Base-by-base conservation (phyloP, 2,113 vertebrate genomes). In the Sula dactylatra region DNA sequence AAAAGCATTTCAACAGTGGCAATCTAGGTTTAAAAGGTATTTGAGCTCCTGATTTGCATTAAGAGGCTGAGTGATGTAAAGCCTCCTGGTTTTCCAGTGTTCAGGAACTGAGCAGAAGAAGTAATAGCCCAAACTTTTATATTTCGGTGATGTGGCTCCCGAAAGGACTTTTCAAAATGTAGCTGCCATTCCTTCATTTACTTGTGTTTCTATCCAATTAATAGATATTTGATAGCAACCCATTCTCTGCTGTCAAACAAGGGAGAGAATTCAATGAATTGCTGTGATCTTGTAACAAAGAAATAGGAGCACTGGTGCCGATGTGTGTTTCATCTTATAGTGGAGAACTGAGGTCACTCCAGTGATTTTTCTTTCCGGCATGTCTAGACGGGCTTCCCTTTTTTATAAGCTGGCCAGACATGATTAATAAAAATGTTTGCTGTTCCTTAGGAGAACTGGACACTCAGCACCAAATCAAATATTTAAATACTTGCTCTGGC, bases 341-440 rank as follows among this genome's bases (percentile, higher is more conserved):
- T 55, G 72, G 50, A 93, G 95, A 90, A 93, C 49, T 70, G 88
- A 97, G 89, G 76, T 86, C 91, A 82, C 90, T 62, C 13, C 67
- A 95, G 42, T 42, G 82, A 90, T 86, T 97, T 95, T 97, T 93
- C 72, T 92, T 97, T 95, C 88, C 82, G 0, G 52, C 45, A 36
- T 90, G 96, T 97, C 97, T 97, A 97, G 96, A 97, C 97, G 66
- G 80, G 38, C 62, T 96, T 97, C 94, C 72, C 92, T 86, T 94
- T 93, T 95, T 93, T 78, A 85, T 95, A 11, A 70, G 56, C 58
- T 97, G 95, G 94, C 95, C 87, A 96, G 95, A 95, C 93, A 61
- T 0, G 16, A 81, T 86, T 85, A 93, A 78, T 66, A 74, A 91
- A 96, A 96, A 76, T 3, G 9, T 86, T 93, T 93, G 91, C 86